Percentiles rank a stretch among this genome's conserved stretches.
phyloP scores from a whole-genome alignment of 2,797 vertebrate genomes.

The Phalanger gymnotis region DNA sequence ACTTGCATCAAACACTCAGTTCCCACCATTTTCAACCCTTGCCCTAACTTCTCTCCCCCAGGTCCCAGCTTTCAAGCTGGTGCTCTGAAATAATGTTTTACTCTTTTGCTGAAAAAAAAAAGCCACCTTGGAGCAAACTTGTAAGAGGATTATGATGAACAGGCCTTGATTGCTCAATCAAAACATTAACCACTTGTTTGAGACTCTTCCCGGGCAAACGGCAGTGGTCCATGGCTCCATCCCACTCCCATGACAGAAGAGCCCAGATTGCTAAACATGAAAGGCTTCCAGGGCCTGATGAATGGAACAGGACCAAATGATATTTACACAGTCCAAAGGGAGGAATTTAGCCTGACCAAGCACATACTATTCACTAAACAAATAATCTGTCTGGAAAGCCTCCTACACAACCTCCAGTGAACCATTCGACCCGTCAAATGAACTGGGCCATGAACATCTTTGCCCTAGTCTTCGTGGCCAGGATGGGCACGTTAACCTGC shows the following conservation, averaged over 20 bases:
- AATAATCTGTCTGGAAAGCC: not conserved
- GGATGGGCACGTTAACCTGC: not conserved
- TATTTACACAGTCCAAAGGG: not conserved
- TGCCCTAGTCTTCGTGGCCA: not conserved
- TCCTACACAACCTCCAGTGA: not conserved
- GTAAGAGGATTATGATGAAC: fast-evolving
- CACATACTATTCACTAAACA: not conserved
- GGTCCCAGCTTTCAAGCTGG: not conserved
- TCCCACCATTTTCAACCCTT: not conserved
- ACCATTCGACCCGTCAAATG: not conserved
- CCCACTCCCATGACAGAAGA: not conserved
- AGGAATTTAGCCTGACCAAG: not conserved
- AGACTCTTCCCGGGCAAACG: not conserved
- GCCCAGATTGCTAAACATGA: not conserved
- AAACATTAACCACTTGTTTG: not conserved
- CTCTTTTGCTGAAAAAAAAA: fast-evolving
- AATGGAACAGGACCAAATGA: not conserved
- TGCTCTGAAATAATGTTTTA: not conserved
- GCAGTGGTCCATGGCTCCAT: not conserved
- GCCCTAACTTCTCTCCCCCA: not conserved
- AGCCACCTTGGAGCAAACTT: fast-evolving
- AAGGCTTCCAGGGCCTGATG: not conserved
- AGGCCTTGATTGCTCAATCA: not conserved
- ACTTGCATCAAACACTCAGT: not conserved
- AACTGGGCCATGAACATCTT: too few relatives aligned